Conservation (phyloP, 2,797 vertebrate genomes). For the Myotis planiceps region DNA sequence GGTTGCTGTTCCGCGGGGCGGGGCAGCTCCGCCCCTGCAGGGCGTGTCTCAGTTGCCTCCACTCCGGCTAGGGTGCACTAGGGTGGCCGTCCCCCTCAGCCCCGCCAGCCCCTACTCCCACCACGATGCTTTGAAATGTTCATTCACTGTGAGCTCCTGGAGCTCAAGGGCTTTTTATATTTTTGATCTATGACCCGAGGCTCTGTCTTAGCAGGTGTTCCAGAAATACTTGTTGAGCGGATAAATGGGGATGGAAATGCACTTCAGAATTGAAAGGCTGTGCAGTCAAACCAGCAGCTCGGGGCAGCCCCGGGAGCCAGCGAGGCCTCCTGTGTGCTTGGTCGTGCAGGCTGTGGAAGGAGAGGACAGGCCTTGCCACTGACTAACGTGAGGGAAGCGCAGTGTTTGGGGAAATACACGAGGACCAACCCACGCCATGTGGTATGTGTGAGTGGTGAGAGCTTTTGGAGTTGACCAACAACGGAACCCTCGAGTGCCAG, state of each 20-base stretch:
- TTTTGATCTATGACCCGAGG: neutral
- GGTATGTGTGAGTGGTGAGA: neutral
- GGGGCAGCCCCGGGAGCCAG: neutral
- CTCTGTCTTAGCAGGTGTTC: conserved; percentile 3
- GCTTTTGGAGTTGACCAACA: neutral
- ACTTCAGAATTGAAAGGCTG: neutral
- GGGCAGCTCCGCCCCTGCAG: neutral
- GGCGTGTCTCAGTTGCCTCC: neutral
- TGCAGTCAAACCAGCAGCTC: accelerated
- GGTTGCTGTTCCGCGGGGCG: neutral
- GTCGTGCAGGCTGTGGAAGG: accelerated
- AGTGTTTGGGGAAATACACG: neutral
- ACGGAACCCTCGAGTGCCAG: neutral
- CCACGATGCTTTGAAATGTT: neutral
- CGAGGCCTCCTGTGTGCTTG: neutral
- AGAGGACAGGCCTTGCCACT: neutral
- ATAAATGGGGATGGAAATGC: neutral
- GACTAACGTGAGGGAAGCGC: neutral
- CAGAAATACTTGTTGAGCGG: neutral
- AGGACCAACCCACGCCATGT: neutral
- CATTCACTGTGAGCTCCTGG: neutral
- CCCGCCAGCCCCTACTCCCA: neutral
- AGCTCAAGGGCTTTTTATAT: neutral
- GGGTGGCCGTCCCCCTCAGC: neutral
- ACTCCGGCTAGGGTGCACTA: neutral